These are phyloP conservation scores for Eupithecia centaureata DNA, from an alignment of 2,888 invertebrate species.

Conservation along the genomic window DNA sequence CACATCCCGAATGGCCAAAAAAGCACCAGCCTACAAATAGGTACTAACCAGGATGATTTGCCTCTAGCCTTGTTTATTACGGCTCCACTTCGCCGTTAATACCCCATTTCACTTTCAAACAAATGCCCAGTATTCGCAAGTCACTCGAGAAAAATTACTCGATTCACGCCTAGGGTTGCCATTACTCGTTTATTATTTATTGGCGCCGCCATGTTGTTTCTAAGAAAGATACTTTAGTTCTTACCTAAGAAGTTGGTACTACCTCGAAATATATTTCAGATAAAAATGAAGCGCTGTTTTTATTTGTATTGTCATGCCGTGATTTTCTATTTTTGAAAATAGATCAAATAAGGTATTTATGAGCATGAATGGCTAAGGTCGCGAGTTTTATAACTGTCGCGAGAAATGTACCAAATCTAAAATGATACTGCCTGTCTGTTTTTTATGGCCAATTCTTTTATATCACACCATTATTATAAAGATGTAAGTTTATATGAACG, in stretches of 20 bases:
- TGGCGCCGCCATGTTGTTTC: constrained; percentile 2
- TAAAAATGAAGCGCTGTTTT: background rate
- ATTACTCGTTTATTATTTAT: constrained; percentile 18
- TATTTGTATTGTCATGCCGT: background rate
- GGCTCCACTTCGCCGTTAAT: constrained; percentile 54
- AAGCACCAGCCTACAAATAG: background rate
- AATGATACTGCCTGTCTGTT: too few species aligned
- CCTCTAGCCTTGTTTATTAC: constrained; percentile 51
- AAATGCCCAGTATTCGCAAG: constrained; percentile 66
- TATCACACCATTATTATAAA: too few species aligned
- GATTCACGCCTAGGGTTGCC: constrained; percentile 27
- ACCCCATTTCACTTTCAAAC: constrained; percentile 64
- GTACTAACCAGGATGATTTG: constrained; percentile 46
- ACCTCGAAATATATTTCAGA: background rate
- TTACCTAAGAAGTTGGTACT: too few species aligned
- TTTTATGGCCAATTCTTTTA: too few species aligned
- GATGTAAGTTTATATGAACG: too few species aligned
- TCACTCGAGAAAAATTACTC: constrained; percentile 68
- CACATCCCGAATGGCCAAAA: background rate
- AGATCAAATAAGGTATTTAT: background rate
- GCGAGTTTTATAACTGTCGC: background rate
- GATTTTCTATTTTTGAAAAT: background rate
- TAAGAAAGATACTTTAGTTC: background rate
- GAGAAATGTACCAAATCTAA: background rate
- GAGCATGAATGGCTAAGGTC: background rate